Conservation (phyloP, 1,140 invertebrate genomes). For the Akabosia matsudoensis region DNA sequence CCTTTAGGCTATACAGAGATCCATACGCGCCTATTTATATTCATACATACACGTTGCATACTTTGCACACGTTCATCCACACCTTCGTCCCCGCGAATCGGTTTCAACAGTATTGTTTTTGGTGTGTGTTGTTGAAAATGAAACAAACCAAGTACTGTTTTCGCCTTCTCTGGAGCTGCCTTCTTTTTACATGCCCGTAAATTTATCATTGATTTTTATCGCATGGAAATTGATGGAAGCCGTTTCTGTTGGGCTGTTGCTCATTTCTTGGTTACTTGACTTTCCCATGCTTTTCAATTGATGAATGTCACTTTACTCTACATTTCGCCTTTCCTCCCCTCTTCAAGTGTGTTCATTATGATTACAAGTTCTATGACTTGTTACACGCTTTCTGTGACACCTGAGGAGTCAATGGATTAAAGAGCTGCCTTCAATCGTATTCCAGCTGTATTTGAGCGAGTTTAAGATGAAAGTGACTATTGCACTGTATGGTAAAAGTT, state of each 20-base stretch:
- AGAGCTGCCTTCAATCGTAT: too few relatives aligned
- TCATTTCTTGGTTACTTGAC: slow-evolving; percentile 2
- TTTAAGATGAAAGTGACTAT: too few relatives aligned
- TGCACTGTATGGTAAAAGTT: background rate
- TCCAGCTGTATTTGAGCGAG: too few relatives aligned
- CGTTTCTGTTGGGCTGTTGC: background rate
- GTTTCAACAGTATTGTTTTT: too few relatives aligned
- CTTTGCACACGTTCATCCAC: background rate
- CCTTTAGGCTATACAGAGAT: too few relatives aligned
- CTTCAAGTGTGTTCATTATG: background rate
- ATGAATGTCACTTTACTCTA: slow-evolving; percentile 14
- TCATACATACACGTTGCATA: background rate
- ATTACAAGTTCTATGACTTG: slow-evolving; percentile 18
- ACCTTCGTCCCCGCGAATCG: background rate
- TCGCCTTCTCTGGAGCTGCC: background rate
- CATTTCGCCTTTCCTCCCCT: background rate
- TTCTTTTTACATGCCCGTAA: background rate
- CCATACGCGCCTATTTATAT: too few relatives aligned
- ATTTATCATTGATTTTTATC: slow-evolving; percentile 17
- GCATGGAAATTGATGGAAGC: slow-evolving; percentile 9
- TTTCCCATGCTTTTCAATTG: background rate
- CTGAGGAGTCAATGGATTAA: slow-evolving; percentile 21
- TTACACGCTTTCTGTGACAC: slow-evolving; percentile 19
- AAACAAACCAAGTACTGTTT: background rate
- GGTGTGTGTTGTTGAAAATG: too few relatives aligned